phyloP scores from a whole-genome alignment of 1,140 invertebrate species.

The Caenorhabditis elegans region WBcel235 BX284606.5:12759501-12760000 shows the following conservation, averaged over 20 bases:
- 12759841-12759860: slow-evolving; percentile 1
- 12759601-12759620: too few relatives aligned
- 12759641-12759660: too few relatives aligned
- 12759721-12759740: slow-evolving; percentile 4
- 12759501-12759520: too few relatives aligned
- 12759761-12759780: slow-evolving; percentile 20
- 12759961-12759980: neutral
- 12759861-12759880: slow-evolving; percentile 8
- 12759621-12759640: too few relatives aligned
- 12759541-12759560: too few relatives aligned
- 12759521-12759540: too few relatives aligned
- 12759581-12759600: too few relatives aligned
- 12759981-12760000: neutral
- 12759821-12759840: neutral
- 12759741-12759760: neutral
- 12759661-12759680: too few relatives aligned
- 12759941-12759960: slow-evolving; percentile 6
- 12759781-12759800: slow-evolving; percentile 29
- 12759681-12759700: too few relatives aligned
- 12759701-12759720: too few relatives aligned
- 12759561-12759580: too few relatives aligned
- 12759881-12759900: slow-evolving; percentile 1
- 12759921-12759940: neutral
- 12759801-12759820: neutral
- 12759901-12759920: neutral